These are phyloP conservation scores for Eurois occulta DNA, from an alignment of 2,888 invertebrate species.

Conservation along the genomic window DNA sequence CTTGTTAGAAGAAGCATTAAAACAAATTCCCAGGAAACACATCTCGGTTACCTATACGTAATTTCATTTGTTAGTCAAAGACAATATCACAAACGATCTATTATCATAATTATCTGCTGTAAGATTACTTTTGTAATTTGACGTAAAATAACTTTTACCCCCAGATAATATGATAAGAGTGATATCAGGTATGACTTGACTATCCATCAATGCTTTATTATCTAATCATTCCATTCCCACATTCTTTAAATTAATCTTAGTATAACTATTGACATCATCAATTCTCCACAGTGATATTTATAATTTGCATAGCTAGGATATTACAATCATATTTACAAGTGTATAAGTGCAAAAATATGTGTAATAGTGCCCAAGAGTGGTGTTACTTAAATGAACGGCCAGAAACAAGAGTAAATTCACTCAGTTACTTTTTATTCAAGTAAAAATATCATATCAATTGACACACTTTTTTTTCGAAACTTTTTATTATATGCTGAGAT, in stretches of 20 bases:
- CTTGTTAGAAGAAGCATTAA: not conserved
- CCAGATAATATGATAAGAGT: not conserved
- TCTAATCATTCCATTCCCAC: slow-evolving; percentile 39
- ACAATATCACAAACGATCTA: not conserved
- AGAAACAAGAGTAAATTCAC: not conserved
- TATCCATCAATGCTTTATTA: not conserved
- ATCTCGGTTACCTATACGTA: not conserved
- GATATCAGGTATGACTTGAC: slow-evolving; percentile 8
- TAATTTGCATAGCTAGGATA: not conserved
- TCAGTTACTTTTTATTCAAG: not conserved
- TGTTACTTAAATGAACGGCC: not conserved
- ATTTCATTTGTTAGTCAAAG: not conserved
- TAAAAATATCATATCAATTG: not conserved
- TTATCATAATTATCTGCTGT: not conserved
- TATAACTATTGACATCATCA: not conserved
- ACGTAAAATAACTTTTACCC: not conserved
- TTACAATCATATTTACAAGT: not conserved
- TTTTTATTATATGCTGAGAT: not conserved
- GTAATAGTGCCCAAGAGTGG: not conserved
- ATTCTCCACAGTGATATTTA: slow-evolving; percentile 18
- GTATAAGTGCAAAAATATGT: slow-evolving; percentile 5
- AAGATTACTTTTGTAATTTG: not conserved
- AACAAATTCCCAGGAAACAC: slow-evolving; percentile 2
- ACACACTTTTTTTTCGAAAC: not conserved
- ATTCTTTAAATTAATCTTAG: slow-evolving; percentile 24